Percentiles rank a stretch among this genome's conserved stretches.
phyloP scores from a whole-genome alignment of 2,888 invertebrate species.

The Strigamia transsilvanica region DNA sequence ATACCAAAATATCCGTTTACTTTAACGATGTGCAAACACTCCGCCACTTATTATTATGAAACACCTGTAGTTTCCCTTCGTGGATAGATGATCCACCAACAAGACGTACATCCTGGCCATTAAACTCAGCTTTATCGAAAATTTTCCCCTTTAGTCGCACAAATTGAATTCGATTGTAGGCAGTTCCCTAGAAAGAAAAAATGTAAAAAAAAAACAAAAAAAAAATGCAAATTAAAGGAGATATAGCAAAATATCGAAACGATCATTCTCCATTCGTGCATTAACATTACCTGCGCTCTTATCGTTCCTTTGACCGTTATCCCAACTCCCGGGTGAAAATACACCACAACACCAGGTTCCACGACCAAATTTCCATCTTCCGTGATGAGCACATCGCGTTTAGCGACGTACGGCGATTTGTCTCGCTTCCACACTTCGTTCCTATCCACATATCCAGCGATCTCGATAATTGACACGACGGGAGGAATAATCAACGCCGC shows the following conservation, averaged over 20 bases:
- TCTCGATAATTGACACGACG: neutral
- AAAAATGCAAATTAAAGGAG: neutral
- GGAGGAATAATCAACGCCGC: neutral
- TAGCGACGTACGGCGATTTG: constrained; percentile 22
- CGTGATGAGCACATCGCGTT: constrained; percentile 13
- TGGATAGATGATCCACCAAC: constrained; percentile 93
- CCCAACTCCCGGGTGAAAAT: constrained; percentile 48
- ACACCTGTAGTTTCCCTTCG: constrained; percentile 87
- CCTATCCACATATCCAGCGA: constrained; percentile 49
- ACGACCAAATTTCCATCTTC: constrained; percentile 18
- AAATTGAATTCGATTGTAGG: constrained; percentile 17
- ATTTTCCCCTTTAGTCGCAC: neutral
- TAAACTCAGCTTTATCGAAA: neutral
- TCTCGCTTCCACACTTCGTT: constrained; percentile 17
- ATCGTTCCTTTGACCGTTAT: constrained; percentile 48
- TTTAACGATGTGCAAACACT: constrained; percentile 70
- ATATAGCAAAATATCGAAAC: neutral
- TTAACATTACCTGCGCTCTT: constrained; percentile 48
- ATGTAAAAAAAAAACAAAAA: neutral
- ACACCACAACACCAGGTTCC: constrained; percentile 46
- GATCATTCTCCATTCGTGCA: neutral
- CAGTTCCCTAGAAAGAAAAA: constrained; percentile 46
- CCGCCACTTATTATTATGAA: constrained; percentile 89
- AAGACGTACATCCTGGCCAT: constrained; percentile 73
- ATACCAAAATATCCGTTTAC: neutral